Evolutionary conservation across 2,797 vertebrate genomes (phyloP), one percentile per base, ranked within the genome.

Genomic region (Anableps anableps): DNA sequence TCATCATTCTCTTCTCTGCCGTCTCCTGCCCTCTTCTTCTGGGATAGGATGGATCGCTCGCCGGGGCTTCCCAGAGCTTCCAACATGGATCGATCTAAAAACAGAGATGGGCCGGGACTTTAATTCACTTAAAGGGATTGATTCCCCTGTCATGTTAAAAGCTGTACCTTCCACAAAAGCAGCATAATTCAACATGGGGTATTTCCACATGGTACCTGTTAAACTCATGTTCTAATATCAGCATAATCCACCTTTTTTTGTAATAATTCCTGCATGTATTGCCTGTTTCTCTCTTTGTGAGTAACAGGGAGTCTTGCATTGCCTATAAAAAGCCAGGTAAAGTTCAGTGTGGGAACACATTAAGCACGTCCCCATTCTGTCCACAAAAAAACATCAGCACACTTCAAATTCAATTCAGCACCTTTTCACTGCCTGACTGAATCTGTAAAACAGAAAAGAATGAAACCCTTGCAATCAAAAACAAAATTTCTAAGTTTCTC

Each of bases 21-120:
- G 0, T 80, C 70, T 51, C 70, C 75, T 62, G 77, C 83, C 82
- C 72, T 84, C 45, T 41, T 92, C 76, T 85, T 89, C 87, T 91
- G 88, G 23, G 87, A 85, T 34, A 93, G 90, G 85, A 94, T 91
- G 1, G 95, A 93, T 79, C 76, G 81, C 41, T 95, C 93, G 70
- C 95, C 88, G 0, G 93, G 87, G 87, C 94, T 90, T 77, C 93
- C 92, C 74, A 95, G 76, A 83, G 93, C 92, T 73, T 91, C 92
- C 83, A 96, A 75, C 94, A 96, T 95, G 85, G 95, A 95, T 93
- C 75, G 94, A 94, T 96, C 96, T 94, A 87, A 62, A 82, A 77
- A n/a, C 6, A 11, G 23, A 76, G 53, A 76, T 41, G 29, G 71
- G 51, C 0, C 38, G 78, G 14, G 77, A 73, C 78, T 84, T 78